A percentile compares a stretch with the other conserved stretches of the same genome.
Conservation (phyloP, 2,113 vertebrate genomes). For the Rhabdornis inornatus region DNA sequence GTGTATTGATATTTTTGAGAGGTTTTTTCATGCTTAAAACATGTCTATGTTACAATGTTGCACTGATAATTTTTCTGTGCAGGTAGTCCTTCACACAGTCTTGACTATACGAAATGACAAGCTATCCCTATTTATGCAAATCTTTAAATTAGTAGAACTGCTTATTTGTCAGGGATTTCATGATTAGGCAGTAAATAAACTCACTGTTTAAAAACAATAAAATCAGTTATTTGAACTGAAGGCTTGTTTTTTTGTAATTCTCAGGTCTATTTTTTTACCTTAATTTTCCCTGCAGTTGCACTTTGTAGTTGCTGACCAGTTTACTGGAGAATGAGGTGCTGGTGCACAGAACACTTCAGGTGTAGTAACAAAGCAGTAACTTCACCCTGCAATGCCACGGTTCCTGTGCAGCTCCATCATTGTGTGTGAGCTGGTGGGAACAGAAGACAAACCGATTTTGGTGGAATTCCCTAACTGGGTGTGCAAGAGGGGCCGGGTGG, state of each 20-base stretch:
- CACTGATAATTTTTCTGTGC: constrained; percentile 24
- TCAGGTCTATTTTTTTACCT: constrained; percentile 29
- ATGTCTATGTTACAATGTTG: not conserved
- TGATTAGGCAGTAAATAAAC: constrained; percentile 1
- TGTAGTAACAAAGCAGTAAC: not conserved
- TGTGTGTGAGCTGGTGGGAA: accelerated
- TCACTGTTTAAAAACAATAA: not conserved
- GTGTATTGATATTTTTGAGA: not conserved
- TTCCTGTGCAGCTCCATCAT: not conserved
- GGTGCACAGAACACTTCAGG: not conserved
- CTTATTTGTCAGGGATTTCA: constrained; percentile 38
- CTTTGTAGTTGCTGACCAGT: not conserved
- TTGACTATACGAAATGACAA: not conserved
- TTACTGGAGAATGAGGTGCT: not conserved
- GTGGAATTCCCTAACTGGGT: accelerated
- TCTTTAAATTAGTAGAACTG: not conserved
- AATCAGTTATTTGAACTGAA: not conserved
- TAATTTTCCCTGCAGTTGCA: constrained; percentile 5
- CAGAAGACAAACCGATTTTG: accelerated
- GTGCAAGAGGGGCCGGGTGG: accelerated
- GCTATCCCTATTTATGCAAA: constrained; percentile 37
- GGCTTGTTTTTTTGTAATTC: constrained; percentile 1
- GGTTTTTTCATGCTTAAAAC: not conserved
- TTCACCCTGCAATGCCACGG: not conserved
- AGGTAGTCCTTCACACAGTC: not conserved